Conservation (phyloP, 2,113 vertebrate species). For the Misgurnus mizolepis region DNA sequence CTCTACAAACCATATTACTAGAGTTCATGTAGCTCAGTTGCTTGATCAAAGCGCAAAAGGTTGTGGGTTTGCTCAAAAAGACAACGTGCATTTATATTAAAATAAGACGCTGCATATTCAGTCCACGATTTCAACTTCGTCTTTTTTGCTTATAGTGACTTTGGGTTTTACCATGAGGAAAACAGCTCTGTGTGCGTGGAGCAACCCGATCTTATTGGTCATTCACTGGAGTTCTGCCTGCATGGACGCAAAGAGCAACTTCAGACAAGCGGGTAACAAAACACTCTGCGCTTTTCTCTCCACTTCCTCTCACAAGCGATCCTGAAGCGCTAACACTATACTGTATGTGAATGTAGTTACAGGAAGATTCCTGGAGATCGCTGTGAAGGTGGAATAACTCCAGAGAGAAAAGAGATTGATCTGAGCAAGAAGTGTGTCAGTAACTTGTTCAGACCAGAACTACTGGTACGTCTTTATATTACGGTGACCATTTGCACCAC, state of each 20-base stretch:
- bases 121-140: background rate
- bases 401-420: constrained; percentile 81
- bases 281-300: background rate
- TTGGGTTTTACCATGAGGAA: constrained; percentile 87
- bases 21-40: too few relatives aligned
- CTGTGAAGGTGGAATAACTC: constrained; percentile 83
- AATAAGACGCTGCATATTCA: background rate
- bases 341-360: constrained; percentile 72
- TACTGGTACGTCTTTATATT: constrained; percentile 60
- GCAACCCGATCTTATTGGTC: constrained; percentile 85
- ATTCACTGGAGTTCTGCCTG: constrained; percentile 86
- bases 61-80: too few relatives aligned
- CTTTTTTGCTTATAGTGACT: constrained; percentile 77
- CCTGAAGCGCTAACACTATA: background rate
- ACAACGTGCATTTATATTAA: background rate
- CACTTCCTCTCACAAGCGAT: background rate
- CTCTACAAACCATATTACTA: background rate
- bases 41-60: too few relatives aligned
- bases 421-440: constrained; percentile 86
- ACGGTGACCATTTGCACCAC: too few relatives aligned
- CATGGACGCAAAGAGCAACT: constrained; percentile 84
- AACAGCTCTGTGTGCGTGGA: constrained; percentile 86
- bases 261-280: constrained; percentile 82
- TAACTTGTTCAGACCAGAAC: constrained; percentile 66
- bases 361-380: constrained; percentile 90